Evolutionary conservation across 2,888 invertebrate species (phyloP).

Genomic region (Eristalis tenax): DNA sequence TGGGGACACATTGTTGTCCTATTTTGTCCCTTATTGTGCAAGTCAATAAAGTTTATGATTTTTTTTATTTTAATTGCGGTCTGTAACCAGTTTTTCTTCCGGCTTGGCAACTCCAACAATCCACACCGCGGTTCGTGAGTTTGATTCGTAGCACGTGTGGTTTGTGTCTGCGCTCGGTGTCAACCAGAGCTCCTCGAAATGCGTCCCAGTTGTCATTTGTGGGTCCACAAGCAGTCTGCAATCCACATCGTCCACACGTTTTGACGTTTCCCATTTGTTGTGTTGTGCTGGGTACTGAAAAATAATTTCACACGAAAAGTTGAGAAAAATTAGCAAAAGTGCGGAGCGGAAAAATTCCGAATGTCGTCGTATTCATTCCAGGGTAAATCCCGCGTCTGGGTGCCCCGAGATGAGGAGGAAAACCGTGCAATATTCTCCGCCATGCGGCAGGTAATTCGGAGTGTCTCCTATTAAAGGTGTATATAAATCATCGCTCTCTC

Average conservation of each 20-base stretch:
- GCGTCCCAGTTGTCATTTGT: background rate
- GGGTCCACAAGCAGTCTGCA: background rate
- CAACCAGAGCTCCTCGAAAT: background rate
- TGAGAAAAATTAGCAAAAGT: background rate
- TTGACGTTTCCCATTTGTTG: background rate
- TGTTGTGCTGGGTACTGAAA: background rate
- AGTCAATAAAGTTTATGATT: constrained; percentile 30
- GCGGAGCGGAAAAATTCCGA: background rate
- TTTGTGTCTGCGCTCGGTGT: background rate
- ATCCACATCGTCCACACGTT: background rate
- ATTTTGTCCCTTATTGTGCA: constrained; percentile 7
- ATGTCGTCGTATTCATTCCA: constrained; percentile 75
- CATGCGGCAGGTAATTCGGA: constrained; percentile 56
- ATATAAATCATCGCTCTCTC: too few species aligned
- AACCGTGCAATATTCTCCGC: constrained; percentile 73
- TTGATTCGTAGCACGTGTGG: background rate
- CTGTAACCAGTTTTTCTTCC: too few species aligned
- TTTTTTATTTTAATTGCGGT: background rate
- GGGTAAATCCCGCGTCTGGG: constrained; percentile 73
- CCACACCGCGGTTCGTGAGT: too few species aligned
- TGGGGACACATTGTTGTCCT: background rate
- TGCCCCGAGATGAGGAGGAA: constrained; percentile 73
- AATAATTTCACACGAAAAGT: background rate
- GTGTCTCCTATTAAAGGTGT: too few species aligned
- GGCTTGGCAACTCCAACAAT: too few species aligned